A percentile compares a stretch with the other conserved stretches of the same genome.
Conservation (phyloP, 2,797 vertebrate genomes). For the Sebastolobus alascanus region DNA sequence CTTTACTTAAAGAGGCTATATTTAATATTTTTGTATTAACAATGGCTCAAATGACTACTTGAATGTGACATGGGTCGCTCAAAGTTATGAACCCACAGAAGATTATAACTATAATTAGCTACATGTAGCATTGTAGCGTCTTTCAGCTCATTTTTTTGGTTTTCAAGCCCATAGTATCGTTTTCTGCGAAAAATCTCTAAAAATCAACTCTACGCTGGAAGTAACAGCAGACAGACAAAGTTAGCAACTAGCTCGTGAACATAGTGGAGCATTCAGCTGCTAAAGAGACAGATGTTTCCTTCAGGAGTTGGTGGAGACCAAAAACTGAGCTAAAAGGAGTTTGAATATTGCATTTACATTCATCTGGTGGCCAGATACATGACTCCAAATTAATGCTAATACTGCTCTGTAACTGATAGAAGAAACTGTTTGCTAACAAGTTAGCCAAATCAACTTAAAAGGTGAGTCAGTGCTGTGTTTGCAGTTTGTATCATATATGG, state of each 20-base stretch:
- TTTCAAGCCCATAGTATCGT: not conserved
- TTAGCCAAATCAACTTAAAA: not conserved
- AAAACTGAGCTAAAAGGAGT: not conserved
- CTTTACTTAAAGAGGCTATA: not conserved
- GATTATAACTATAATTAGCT: not conserved
- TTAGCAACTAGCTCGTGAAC: not conserved
- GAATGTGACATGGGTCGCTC: not conserved
- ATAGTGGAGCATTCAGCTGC: not conserved
- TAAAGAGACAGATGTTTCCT: not conserved
- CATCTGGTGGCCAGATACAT: not conserved
- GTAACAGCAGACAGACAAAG: not conserved
- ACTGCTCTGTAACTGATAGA: not conserved
- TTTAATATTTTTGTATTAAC: not conserved
- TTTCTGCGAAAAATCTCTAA: not conserved
- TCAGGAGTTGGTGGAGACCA: not conserved
- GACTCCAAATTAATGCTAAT: not conserved
- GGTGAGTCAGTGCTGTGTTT: not conserved
- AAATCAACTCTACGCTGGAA: rapidly evolving
- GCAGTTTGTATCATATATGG: not conserved
- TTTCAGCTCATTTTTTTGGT: not conserved
- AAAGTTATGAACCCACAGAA: not conserved
- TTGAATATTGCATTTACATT: not conserved
- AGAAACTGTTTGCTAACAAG: not conserved
- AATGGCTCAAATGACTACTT: not conserved
- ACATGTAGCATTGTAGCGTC: not conserved